A percentile compares a stretch with the other conserved stretches of the same genome.
These are phyloP conservation scores for Rousettus madagascariensis DNA, from an alignment of 2,797 vertebrate genomes.

Conservation along the genomic window DNA sequence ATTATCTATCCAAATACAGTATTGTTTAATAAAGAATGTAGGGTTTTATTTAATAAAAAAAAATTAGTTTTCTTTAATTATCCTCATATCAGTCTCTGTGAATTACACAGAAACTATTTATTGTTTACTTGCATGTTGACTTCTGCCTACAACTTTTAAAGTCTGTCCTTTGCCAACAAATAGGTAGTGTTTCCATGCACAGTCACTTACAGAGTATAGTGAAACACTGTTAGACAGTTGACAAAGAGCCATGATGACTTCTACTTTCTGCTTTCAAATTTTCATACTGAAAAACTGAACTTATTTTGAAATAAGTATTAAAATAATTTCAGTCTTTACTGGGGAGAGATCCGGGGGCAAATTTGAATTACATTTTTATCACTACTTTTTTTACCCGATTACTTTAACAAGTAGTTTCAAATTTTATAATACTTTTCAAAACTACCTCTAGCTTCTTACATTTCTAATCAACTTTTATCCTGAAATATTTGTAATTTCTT, in stretches of 20 bases:
- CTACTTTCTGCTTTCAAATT: not conserved
- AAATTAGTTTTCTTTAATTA: not conserved
- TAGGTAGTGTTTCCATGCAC: not conserved
- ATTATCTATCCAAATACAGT: not conserved
- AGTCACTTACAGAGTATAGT: not conserved
- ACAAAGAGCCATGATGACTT: not conserved
- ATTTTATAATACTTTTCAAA: not conserved
- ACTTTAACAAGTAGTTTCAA: not conserved
- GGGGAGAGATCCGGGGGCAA: not conserved
- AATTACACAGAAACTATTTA: not conserved
- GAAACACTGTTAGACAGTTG: not conserved
- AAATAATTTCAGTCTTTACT: not conserved
- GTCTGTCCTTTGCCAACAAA: not conserved
- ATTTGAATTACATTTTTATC: not conserved
- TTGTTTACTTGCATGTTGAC: not conserved
- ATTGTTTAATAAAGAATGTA: not conserved
- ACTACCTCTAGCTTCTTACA: not conserved
- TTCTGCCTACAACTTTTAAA: not conserved
- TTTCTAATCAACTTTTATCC: not conserved
- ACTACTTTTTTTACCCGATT: not conserved
- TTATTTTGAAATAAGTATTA: not conserved
- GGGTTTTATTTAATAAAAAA: not conserved
- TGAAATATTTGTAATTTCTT: slow-evolving; percentile 20
- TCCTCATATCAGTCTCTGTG: not conserved
- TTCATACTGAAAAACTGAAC: not conserved